phyloP scores from a whole-genome alignment of 2,888 invertebrate species.

The Drosophila incognita region DNA sequence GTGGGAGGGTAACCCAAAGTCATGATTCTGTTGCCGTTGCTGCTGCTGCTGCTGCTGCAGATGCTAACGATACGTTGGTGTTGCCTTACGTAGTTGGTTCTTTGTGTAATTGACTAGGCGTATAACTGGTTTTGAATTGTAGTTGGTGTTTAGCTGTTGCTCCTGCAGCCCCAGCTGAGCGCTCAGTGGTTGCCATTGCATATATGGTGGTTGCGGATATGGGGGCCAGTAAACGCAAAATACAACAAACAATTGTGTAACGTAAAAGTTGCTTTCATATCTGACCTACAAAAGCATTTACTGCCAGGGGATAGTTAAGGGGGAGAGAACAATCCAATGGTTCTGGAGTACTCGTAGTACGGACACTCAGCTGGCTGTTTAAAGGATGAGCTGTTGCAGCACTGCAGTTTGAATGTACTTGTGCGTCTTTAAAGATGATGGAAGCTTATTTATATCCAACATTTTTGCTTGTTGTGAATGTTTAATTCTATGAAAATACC shows the following conservation, averaged over 20 bases:
- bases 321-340: constrained; percentile 31
- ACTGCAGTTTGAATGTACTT: constrained; percentile 24
- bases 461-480: background rate
- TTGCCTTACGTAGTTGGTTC: constrained; percentile 52
- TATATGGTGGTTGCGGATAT: constrained; percentile 39
- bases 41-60: constrained; percentile 17
- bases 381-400: constrained; percentile 38
- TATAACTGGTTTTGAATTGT: constrained; percentile 74
- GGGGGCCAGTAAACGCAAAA: constrained; percentile 39
- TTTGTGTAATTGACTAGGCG: constrained; percentile 76
- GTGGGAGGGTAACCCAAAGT: constrained; percentile 3
- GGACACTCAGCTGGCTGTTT: constrained; percentile 37
- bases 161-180: constrained; percentile 21
- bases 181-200: constrained; percentile 22
- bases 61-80: constrained; percentile 69
- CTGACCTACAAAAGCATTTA: constrained; percentile 55
- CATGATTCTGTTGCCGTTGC: constrained; percentile 13
- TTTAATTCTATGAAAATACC: background rate
- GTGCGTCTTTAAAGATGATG: constrained; percentile 10
- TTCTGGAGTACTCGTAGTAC: constrained; percentile 24
- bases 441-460: constrained; percentile 28
- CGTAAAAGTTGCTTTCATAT: constrained; percentile 51
- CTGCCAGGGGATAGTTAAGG: constrained; percentile 10
- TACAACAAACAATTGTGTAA: constrained; percentile 35
- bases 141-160: constrained; percentile 34